Base-by-base conservation (phyloP, 2,113 vertebrate genomes). In the Xyliphius kryptos region DNA sequence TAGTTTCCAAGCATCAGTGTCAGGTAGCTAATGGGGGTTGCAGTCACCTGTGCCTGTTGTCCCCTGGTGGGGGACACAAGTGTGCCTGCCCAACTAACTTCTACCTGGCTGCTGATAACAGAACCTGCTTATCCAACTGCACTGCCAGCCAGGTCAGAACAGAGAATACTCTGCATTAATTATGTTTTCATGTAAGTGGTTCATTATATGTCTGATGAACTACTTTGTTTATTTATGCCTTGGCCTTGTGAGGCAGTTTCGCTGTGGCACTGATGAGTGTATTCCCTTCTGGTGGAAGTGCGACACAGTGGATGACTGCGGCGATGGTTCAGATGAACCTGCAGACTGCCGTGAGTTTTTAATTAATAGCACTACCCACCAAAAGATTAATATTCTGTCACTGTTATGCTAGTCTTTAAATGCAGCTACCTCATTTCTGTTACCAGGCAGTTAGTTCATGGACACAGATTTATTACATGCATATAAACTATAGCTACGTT, bases 251-350 rank as follows among this genome's bases (percentile, higher is more conserved):
- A 43, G 13, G 40, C 40, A 98, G 96, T 99, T 99, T 75, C 94
- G 93, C 49, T 99, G 96, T 65, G 95, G 91, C 66, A 98, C 95
- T 4, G 95, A 98, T 70, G 96, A 99, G 80, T 99, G 96, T 52
- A 98, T 99, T 75, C 96, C 96, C 0, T 98, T 99, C 73, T 99
- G 96, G 96, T 99, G 96, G 96, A 99, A 97, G 78, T 99, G 96
- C 75, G 96, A 99, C 80, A 98, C 94, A n/a, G n/a, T n/a, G n/a
- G n/a, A n/a, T n/a, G n/a, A n/a, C n/a, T n/a, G n/a, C n/a, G n/a
- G n/a, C n/a, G 96, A 99, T 38, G 91, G 96, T 63, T 99, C 96
- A 1, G 96, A 99, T 0, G 96, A 99, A 74, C 95, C 95, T 2
- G 70, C 90, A 1, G 92, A 97, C 68, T 99, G 96, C 47, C 94